Conservation (phyloP, 2,888 invertebrate species). For the Cheilosia variabilis region DNA sequence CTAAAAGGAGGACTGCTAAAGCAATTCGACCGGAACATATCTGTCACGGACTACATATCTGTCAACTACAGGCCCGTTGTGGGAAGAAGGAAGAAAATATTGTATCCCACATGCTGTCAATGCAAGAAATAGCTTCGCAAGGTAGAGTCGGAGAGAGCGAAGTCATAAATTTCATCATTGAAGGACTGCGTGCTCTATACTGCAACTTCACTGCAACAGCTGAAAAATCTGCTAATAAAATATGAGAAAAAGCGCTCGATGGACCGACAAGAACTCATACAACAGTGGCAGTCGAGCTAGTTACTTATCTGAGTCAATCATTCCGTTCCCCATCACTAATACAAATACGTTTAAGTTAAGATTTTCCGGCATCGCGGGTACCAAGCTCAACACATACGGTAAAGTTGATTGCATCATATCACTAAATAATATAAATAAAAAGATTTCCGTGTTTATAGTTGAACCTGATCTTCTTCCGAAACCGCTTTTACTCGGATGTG, state of each 20-base stretch:
- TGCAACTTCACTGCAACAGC: constrained; percentile 16
- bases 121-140: constrained; percentile 10
- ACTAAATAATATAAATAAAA: background rate
- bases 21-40: constrained; percentile 16
- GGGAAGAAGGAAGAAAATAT: constrained; percentile 13
- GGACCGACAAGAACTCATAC: constrained; percentile 1
- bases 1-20: constrained; percentile 24
- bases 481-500: background rate
- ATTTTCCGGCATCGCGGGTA: constrained; percentile 1
- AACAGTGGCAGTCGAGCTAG: constrained; percentile 34
- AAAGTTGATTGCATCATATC: constrained; percentile 12
- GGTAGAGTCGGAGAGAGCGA: constrained; percentile 5
- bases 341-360: background rate
- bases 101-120: constrained; percentile 8
- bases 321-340: background rate
- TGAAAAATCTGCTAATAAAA: constrained; percentile 5
- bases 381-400: constrained; percentile 4
- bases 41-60: background rate
- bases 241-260: constrained; percentile 23
- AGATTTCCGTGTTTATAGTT: background rate
- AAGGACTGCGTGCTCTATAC: constrained; percentile 29
- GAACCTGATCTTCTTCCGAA: background rate
- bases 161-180: constrained; percentile 3
- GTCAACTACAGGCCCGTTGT: constrained; percentile 9
- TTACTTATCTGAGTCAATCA: background rate